Percentiles rank a stretch among this genome's conserved stretches.
Conservation (phyloP, 2,888 invertebrate species). For the Halocaridina rubra region DNA sequence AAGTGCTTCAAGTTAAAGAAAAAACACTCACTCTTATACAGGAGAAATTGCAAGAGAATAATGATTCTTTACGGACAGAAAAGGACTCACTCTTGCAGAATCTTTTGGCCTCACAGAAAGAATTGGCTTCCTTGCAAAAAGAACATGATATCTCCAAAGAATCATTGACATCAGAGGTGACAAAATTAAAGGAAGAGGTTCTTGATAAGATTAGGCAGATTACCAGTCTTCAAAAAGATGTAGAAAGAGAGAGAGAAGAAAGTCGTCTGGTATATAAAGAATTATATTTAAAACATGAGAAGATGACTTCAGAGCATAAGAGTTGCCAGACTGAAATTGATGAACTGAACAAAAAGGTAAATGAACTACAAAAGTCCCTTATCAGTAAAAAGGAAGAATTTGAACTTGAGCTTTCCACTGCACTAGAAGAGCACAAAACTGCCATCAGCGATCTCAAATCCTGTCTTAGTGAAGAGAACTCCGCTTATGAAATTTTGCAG, state of each 20-base stretch:
- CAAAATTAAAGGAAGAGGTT: not conserved
- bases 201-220: not conserved
- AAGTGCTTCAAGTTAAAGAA: not conserved
- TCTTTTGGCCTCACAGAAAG: not conserved
- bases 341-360: not conserved
- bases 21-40: not conserved
- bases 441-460: not conserved
- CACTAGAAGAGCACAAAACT: not conserved
- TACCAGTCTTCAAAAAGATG: not conserved
- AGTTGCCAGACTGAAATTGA: not conserved
- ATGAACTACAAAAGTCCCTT: not conserved
- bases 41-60: not conserved
- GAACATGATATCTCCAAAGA: not conserved
- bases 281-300: not conserved
- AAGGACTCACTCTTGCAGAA: not conserved
- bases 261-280: not conserved
- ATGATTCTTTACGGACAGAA: not conserved
- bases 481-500: not conserved
- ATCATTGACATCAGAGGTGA: not conserved
- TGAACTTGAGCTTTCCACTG: too few relatives aligned
- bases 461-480: not conserved
- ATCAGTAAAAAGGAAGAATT: too few relatives aligned
- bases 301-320: not conserved
- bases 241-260: not conserved
- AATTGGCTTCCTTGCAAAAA: not conserved